Evolutionary conservation across 2,113 vertebrate species (phyloP), one percentile per base, ranked within the genome.

Genomic region (Lepisosteus osseus): DNA sequence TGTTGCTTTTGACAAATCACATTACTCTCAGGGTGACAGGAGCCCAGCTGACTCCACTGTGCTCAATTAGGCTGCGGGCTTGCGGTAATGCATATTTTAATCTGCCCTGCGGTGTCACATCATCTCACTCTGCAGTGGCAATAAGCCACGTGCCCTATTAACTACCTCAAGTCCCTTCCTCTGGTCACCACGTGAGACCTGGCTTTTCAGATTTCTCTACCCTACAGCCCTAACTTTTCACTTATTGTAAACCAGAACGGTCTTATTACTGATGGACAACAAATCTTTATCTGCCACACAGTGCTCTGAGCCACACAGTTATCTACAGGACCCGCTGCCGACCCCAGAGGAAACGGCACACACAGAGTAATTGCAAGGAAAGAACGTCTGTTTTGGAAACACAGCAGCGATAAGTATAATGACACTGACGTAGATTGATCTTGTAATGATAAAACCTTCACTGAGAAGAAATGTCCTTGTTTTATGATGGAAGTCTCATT

Each of bases 1-100:
- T 61, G 47, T 67, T 66, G 66, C 62, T 71, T 72, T 72, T 72
- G 71, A 72, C 71, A 67, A 61, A 72, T 72, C 11, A 61, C 71
- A 72, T 72, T 67, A 72, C 66, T 72, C 71, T 66, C 67, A 11
- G 42, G 55, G 54, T 61, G 65, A 67, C 55, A 67, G 13, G 65
- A 47, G 43, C 43, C 55, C 71, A 61, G 54, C 71, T 72, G 71
- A 61, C 44, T 72, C 65, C 54, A 67, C 43, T 67, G 54, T 67
- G 55, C 65, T 72, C 65, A 61, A 72, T 67, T 72, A 67, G 57
- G 71, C 71, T 67, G 40, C 42, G 55, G 66, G 55, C 55, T 47
- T 47, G 71, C 43, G 43, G 17, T 29, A 45, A 51, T 72, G 71
- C 65, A 61, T 61, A 72, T 72, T 72, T 44, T 67, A 72, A 72